Base-by-base conservation (phyloP, 53 echinoderm and acorn worm species). In the Crossaster papposus region DNA sequence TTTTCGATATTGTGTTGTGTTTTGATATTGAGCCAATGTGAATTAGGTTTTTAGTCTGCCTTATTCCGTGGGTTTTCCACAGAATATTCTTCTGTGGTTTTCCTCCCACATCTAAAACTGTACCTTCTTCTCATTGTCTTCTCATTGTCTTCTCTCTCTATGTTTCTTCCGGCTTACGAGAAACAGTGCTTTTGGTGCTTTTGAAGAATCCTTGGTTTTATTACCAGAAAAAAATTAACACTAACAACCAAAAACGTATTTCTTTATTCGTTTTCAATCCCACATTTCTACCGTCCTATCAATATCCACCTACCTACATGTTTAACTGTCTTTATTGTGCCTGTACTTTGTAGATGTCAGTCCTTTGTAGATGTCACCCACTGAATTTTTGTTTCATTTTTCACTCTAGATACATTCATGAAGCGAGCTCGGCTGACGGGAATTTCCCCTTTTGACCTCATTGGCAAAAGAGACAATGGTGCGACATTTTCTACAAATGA, bases 401-500 rank as follows among this genome's bases (percentile, higher is more conserved):
- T 20, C 68, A 26, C n/a, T 23, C 24, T 3, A 73, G 74, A 73
- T 34, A 36, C 17, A 8, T 35, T 73, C 17, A 0, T 34, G 35
- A 73, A 73, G 74, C 74, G 74, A 12, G 74, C 36, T 10, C 33
- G 35, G 32, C 0, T 73, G 35, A 73, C 74, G 5, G 74, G 74
- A 14, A 73, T 73, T 73, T 73, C 74, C 2, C 74, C 74, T 4
- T 73, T 33, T 36, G 74, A 73, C 18, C 74, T 73, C 33, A 34
- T 33, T 10, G 74, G 74, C 58, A 58, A 58, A 58, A 58, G 58
- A 20, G 58, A 58, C 58, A 20, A 4, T 18, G 58, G 58, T 58
- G 12, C 12, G 58, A 2, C 58, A 58, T 2, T 9, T 44, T 44
- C 44, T 44, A 44, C 44, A 9, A 9, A 7, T 44, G 44, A 7